Evolutionary conservation across 64 coral and sea anemone species (phyloP), one percentile per base, ranked within the genome.

Genomic region (Platygyra sinensis): DNA sequence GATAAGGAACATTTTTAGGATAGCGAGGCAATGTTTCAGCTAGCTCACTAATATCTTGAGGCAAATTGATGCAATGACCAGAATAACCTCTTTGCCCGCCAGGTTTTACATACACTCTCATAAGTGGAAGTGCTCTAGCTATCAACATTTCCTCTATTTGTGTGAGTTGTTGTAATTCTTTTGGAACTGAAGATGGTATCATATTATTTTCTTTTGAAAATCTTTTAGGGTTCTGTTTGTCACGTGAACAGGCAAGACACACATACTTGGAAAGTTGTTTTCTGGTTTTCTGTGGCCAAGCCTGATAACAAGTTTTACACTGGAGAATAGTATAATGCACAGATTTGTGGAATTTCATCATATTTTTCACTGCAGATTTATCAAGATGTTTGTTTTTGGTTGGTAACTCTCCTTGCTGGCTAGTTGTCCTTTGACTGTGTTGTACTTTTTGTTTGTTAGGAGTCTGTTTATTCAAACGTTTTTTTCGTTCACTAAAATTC

Each of bases 141-240:
- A 92, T 86, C 30, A 92, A 28, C 90, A 92, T 92, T 92, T 92
- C 82, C 87, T 92, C 90, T 30, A 86, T 82, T 87, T 92, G 82
- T 31, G 90, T 92, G 30, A 92, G 64, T 30, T 73, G 73, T 52
- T 9, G 29, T 51, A 92, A 75, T 60, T 86, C 82, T 67, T 87
- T 57, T 57, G 82, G 90, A 39, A 87, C 60, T 30, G 25, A 33
- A 33, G 80, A 86, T 59, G 90, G 90, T 78, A 87, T 36, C 90
- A 87, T 67, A 78, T 77, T n/a, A 30, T 92, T 92, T 79, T 92
- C 82, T 31, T 22, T 76, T 55, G 90, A 92, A 87, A 79, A 92
- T 78, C 77, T 72, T n/a, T 87, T 78, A 22, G 38, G 25, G 22
- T 9, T 55, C 20, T 92, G 73, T 29, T 67, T 86, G 14, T 92